Percentiles rank a stretch among this genome's conserved stretches.
Evolutionary conservation across 1,140 invertebrate species (phyloP).

Genomic region (Tetranychus urticae): DNA sequence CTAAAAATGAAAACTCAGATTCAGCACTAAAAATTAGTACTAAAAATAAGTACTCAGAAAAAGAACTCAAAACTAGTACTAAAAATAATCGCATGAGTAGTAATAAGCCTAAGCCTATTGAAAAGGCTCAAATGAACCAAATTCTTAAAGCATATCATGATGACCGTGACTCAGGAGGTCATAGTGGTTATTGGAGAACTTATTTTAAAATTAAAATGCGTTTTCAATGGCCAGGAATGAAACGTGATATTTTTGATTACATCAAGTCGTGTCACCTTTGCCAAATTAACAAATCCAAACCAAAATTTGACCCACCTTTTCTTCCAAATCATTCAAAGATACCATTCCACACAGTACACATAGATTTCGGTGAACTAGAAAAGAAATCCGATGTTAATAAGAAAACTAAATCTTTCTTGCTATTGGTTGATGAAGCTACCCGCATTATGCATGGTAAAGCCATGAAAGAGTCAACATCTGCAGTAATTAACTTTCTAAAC

Average conservation of each 20-base stretch:
- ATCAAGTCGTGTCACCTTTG: not conserved
- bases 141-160: not conserved
- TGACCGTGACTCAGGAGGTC: not conserved
- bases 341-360: not conserved
- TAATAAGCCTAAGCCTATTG: not conserved
- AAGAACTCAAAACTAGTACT: too few species aligned
- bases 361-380: not conserved
- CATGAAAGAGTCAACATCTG: not conserved
- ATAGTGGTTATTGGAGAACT: not conserved
- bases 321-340: not conserved
- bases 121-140: not conserved
- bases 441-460: not conserved
- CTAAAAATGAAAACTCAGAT: too few species aligned
- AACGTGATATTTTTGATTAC: not conserved
- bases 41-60: too few species aligned
- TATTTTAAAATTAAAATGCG: not conserved
- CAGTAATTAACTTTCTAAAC: not conserved
- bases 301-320: too few species aligned
- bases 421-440: not conserved
- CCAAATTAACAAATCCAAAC: not conserved
- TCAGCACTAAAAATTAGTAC: too few species aligned
- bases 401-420: not conserved
- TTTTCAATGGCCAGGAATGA: not conserved
- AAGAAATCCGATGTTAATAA: not conserved
- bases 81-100: too few species aligned